phyloP scores from a whole-genome alignment of 1,140 invertebrate species.

The Panagrolaimus sp. region DNA sequence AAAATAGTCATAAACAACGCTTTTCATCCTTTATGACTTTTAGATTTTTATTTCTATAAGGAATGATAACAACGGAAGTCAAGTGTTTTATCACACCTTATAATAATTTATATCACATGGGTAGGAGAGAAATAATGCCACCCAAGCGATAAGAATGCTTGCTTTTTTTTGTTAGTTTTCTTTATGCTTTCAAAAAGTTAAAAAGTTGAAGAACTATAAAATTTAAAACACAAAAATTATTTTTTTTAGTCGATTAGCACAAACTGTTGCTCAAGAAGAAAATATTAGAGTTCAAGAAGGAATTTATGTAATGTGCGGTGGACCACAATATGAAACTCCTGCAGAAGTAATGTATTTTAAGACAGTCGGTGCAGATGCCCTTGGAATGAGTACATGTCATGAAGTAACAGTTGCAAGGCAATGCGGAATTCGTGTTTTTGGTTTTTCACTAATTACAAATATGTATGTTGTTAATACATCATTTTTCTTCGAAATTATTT shows the following conservation, averaged over 20 bases:
- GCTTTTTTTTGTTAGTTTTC: no score
- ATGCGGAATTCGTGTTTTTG: slow-evolving; percentile 60
- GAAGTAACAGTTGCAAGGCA: slow-evolving; percentile 61
- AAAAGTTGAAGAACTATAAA: no score
- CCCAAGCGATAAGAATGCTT: no score
- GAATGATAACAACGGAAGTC: no score
- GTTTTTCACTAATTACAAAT: slow-evolving; percentile 61
- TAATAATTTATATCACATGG: background rate
- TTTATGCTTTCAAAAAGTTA: no score
- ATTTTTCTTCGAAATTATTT: background rate
- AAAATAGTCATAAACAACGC: no score
- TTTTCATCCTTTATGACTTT: no score
- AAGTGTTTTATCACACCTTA: no score
- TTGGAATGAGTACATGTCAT: slow-evolving; percentile 60
- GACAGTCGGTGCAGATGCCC: slow-evolving; percentile 57
- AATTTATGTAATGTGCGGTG: slow-evolving; percentile 60
- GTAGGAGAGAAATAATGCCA: no score
- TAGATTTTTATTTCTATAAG: no score
- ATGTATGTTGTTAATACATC: slow-evolving; percentile 18
- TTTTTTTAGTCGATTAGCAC: slow-evolving; percentile 26
- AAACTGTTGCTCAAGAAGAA: slow-evolving; percentile 49
- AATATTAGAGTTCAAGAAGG: slow-evolving; percentile 58
- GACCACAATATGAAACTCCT: slow-evolving; percentile 61
- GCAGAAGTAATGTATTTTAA: slow-evolving; percentile 59
- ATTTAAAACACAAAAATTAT: background rate